A percentile compares a stretch with the other conserved stretches of the same genome.
Evolutionary conservation across 2,888 invertebrate species (phyloP).

Genomic region (Chrysina gloriosa): DNA sequence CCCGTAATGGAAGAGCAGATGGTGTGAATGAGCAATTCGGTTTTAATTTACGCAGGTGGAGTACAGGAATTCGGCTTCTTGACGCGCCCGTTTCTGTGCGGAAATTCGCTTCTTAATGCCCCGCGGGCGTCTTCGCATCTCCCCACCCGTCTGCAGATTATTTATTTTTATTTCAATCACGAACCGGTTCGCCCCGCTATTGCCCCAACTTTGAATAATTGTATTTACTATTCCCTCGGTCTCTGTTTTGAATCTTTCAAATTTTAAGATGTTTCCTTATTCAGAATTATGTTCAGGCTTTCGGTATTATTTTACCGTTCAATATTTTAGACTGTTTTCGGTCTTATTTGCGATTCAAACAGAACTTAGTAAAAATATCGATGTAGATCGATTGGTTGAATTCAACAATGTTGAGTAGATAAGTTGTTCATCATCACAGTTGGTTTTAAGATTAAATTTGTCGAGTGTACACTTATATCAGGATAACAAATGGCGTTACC

Average conservation of each 20-base stretch:
- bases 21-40: constrained; percentile 66
- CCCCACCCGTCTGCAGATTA: constrained; percentile 24
- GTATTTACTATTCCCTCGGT: constrained; percentile 4
- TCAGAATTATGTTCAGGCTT: too few relatives aligned
- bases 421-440: too few relatives aligned
- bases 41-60: constrained; percentile 66
- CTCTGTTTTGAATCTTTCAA: not conserved
- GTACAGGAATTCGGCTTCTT: constrained; percentile 38
- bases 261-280: not conserved
- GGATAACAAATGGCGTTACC: too few relatives aligned
- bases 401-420: too few relatives aligned
- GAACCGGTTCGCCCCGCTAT: not conserved
- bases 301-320: too few relatives aligned
- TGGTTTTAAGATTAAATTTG: too few relatives aligned
- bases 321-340: too few relatives aligned
- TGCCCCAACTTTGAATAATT: not conserved
- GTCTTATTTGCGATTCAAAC: too few relatives aligned
- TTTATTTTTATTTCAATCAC: constrained; percentile 43
- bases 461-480: too few relatives aligned
- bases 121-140: not conserved
- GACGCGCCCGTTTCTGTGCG: constrained; percentile 29
- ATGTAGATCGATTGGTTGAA: too few relatives aligned
- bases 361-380: too few relatives aligned
- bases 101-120: constrained; percentile 43
- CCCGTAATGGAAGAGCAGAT: constrained; percentile 65